Evolutionary conservation across 2,888 invertebrate genomes (phyloP).

Genomic region (Drosophila recens): DNA sequence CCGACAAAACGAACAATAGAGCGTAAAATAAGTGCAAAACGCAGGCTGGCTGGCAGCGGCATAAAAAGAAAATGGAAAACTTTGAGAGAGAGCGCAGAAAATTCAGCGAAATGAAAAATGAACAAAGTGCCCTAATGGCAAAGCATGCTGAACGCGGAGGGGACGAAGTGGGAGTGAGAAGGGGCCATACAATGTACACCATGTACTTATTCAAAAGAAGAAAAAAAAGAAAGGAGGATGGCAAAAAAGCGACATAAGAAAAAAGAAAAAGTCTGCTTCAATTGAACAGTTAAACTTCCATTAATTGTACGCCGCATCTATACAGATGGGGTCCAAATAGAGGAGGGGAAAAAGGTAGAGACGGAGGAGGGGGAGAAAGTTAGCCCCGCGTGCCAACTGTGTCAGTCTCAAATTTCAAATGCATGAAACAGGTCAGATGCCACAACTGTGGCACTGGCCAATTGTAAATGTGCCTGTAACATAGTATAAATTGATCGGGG

Average conservation of each 20-base stretch:
- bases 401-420: constrained; percentile 76
- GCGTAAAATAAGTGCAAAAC: constrained; percentile 83
- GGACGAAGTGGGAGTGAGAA: constrained; percentile 11
- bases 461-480: constrained; percentile 36
- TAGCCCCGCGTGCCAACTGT: constrained; percentile 36
- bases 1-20: constrained; percentile 82
- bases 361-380: constrained; percentile 3
- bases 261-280: constrained; percentile 67
- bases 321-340: constrained; percentile 44
- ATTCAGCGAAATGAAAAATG: constrained; percentile 83
- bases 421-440: constrained; percentile 71
- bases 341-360: background rate
- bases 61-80: constrained; percentile 67
- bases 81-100: constrained; percentile 70
- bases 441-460: constrained; percentile 57
- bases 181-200: constrained; percentile 62
- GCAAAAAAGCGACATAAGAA: constrained; percentile 7
- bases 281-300: constrained; percentile 84
- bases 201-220: constrained; percentile 68
- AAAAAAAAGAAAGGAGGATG: constrained; percentile 14
- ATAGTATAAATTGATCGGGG: constrained; percentile 1
- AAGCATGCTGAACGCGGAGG: constrained; percentile 36
- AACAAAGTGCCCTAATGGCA: constrained; percentile 78
- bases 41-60: constrained; percentile 51
- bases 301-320: constrained; percentile 76